Evolutionary conservation across 2,113 vertebrate genomes (phyloP).

Genomic region (Gymnarchus niloticus): DNA sequence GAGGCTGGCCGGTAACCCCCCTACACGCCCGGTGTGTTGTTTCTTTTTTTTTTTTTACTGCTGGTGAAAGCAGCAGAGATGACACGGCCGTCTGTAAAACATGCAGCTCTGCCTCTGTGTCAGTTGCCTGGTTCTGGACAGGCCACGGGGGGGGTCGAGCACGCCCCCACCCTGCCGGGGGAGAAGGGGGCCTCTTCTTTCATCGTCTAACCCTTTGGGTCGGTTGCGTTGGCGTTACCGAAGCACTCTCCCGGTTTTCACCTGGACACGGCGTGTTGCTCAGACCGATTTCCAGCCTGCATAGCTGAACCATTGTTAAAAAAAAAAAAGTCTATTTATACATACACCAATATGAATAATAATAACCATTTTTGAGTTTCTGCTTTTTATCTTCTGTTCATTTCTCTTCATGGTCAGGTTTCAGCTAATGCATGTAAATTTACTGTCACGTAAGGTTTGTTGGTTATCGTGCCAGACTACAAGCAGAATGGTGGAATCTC

Average conservation of each 20-base stretch:
- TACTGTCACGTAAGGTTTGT: not conserved
- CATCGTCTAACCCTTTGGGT: not conserved
- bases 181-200: conserved; percentile 11
- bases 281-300: no score
- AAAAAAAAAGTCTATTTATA: no score
- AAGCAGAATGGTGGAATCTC: not conserved
- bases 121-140: conserved; percentile 27
- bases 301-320: not conserved
- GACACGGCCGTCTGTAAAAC: conserved; percentile 37
- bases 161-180: conserved; percentile 19
- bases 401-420: not conserved
- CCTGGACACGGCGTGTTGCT: not conserved
- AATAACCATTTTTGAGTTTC: not conserved
- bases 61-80: conserved; percentile 44
- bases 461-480: not conserved
- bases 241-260: not conserved
- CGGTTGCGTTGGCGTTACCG: not conserved
- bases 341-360: no score
- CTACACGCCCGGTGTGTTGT: not conserved
- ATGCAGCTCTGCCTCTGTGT: conserved; percentile 24
- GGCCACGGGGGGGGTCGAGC: not conserved
- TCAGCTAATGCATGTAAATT: not conserved
- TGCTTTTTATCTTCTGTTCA: not conserved
- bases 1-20: conserved; percentile 39
- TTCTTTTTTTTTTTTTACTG: conserved; percentile 30